These are phyloP conservation scores for Epizoanthus stellaris DNA, from an alignment of 92 coral and sea anemone genomes.

Conservation along the genomic window DNA sequence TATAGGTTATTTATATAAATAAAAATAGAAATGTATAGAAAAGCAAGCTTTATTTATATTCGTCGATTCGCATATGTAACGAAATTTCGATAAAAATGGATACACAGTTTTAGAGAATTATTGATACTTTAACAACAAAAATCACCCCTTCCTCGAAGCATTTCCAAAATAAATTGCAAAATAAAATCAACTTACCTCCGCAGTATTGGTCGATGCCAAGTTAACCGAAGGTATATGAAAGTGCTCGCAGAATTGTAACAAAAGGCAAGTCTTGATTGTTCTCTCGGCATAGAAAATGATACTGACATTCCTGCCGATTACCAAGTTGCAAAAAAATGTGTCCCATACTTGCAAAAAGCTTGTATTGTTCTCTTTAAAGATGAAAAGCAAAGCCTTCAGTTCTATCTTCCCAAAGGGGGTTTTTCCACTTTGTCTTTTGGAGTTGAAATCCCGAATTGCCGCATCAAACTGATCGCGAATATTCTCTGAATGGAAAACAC, in stretches of 20 bases:
- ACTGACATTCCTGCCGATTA: neutral
- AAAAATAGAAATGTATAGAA: too few relatives aligned
- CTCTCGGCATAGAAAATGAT: neutral
- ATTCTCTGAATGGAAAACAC: neutral
- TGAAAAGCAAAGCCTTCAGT: neutral
- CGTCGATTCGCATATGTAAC: too few relatives aligned
- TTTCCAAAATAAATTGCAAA: too few relatives aligned
- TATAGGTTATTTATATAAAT: too few relatives aligned
- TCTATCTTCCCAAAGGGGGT: neutral
- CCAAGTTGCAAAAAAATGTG: neutral
- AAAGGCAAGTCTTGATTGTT: slow-evolving; percentile 1
- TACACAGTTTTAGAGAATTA: too few relatives aligned
- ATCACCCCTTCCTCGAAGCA: too few relatives aligned
- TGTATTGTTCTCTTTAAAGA: neutral
- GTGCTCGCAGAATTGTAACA: neutral
- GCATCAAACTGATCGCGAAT: neutral
- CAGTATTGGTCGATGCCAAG: neutral
- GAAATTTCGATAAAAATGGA: too few relatives aligned
- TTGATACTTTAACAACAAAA: too few relatives aligned
- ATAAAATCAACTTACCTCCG: neutral
- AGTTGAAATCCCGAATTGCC: slow-evolving; percentile 6
- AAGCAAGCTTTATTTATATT: too few relatives aligned
- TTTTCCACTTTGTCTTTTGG: neutral
- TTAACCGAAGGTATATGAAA: neutral
- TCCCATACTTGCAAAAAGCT: neutral